These are phyloP conservation scores for Cirrhinus mrigala DNA, from an alignment of 2,797 vertebrate species.

Conservation along the genomic window DNA sequence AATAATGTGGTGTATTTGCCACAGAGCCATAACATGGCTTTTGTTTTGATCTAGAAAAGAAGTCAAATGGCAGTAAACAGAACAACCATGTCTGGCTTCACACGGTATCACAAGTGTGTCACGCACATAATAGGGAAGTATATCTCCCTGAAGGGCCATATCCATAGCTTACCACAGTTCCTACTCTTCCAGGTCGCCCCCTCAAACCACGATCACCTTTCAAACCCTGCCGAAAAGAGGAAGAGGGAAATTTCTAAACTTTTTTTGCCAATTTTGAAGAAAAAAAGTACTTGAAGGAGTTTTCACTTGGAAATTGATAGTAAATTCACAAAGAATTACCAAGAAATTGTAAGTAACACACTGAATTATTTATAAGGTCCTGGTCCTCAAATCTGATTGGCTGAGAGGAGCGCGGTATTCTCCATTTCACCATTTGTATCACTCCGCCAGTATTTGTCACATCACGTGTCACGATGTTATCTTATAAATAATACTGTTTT, in stretches of 20 bases:
- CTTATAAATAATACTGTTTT: not conserved
- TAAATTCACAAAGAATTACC: not conserved
- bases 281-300: not conserved
- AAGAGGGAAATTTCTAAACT: not conserved
- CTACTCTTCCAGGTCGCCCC: conserved; percentile 71
- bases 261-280: not conserved
- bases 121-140: not conserved
- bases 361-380: no score
- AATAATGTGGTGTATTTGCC: not conserved
- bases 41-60: not conserved
- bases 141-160: not conserved
- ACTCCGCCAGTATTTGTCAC: no score
- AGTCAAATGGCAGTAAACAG: not conserved
- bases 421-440: no score
- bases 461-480: not conserved
- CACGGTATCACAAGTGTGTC: not conserved
- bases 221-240: conserved; percentile 67
- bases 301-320: no score
- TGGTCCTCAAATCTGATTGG: no score
- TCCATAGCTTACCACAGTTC: conserved; percentile 69
- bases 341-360: no score
- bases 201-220: conserved; percentile 72
- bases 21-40: not conserved
- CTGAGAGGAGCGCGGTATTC: no score
- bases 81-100: not conserved